Conservation (phyloP, 2,113 vertebrate genomes). For the Speoplatyrhinus poulsoni region DNA sequence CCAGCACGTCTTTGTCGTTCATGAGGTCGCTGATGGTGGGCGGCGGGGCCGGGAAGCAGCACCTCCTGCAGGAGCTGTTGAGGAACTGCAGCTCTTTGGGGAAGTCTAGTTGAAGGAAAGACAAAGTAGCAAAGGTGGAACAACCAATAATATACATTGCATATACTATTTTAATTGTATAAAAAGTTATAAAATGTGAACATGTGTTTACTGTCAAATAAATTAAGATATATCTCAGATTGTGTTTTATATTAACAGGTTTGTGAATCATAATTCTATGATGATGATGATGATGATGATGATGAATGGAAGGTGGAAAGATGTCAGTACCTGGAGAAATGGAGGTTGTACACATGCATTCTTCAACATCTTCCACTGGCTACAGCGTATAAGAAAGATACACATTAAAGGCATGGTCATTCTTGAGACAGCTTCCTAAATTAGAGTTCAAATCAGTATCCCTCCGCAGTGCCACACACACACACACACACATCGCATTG, state of each 20-base stretch:
- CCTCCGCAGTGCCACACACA: too few species aligned
- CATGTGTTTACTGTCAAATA: too few species aligned
- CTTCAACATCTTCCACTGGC: slow-evolving; percentile 76
- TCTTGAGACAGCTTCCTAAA: too few species aligned
- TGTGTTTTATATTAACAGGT: too few species aligned
- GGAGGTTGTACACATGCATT: slow-evolving; percentile 65
- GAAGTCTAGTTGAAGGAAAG: slow-evolving; percentile 54
- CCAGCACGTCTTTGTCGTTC: slow-evolving; percentile 94
- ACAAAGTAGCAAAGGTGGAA: background rate
- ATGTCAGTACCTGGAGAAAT: slow-evolving; percentile 68
- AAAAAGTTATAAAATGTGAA: too few species aligned
- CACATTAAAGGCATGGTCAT: background rate
- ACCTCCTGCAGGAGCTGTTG: slow-evolving; percentile 67
- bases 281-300: too few species aligned
- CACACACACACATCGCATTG: too few species aligned
- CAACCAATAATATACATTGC: too few species aligned
- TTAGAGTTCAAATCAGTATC: too few species aligned
- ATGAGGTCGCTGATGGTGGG: slow-evolving; percentile 96
- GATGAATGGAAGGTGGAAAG: background rate
- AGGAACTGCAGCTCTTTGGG: slow-evolving; percentile 69
- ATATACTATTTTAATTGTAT: too few species aligned
- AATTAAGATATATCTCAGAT: too few species aligned
- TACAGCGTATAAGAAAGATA: slow-evolving; percentile 48
- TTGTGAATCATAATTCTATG: background rate
- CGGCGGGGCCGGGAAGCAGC: slow-evolving; percentile 75